Base-by-base conservation (phyloP, 2,797 vertebrate species). In the Philypnodon macrostomus region DNA sequence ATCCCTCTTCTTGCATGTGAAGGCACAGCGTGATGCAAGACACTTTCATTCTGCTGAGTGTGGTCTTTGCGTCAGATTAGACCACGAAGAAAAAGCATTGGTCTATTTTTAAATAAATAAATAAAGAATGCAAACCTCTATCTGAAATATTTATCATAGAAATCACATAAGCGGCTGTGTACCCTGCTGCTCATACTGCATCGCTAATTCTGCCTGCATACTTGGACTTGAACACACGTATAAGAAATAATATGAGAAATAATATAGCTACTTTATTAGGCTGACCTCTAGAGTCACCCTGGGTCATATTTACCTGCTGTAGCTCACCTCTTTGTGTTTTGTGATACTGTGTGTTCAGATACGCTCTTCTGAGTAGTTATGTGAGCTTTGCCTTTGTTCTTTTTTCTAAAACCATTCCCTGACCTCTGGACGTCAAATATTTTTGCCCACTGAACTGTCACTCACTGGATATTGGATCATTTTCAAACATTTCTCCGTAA, bases 131-230 rank as follows among this genome's bases (percentile, higher is more conserved):
- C 47, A 71, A 80, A 81, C 66, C 70, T 60, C 54, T 42, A 26
- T 70, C 56, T 88, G 63, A 88, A 88, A 88, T 84, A 88, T 86
- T 88, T 61, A 86, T 85, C 40, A 46, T 37, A 56, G 67, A 78
- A 80, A 80, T 72, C 61, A 52, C 58, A 71, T 57, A 62, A 67
- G 73, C 70, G 62, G 58, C 60, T 54, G 68, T 21, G 7, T 27
- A 44, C 40, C 16, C 30, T 30, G 0, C 38, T 29, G 31, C 55
- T 64, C 51, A 60, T 40, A 42, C 54, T 33, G 19, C 1, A 5
- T 3, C 24, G 34, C 53, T 37, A 42, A 57, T 55, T 15, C 5
- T 21, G 34, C 45, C 2, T 14, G 52, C 15, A 2, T 35, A 37
- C 70, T 64, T 44, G 7, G n/a, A 31, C 42, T 50, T 48, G 45